phyloP scores from a whole-genome alignment of 1,140 invertebrate species.

The Thaumetopoea pityocampa region DNA sequence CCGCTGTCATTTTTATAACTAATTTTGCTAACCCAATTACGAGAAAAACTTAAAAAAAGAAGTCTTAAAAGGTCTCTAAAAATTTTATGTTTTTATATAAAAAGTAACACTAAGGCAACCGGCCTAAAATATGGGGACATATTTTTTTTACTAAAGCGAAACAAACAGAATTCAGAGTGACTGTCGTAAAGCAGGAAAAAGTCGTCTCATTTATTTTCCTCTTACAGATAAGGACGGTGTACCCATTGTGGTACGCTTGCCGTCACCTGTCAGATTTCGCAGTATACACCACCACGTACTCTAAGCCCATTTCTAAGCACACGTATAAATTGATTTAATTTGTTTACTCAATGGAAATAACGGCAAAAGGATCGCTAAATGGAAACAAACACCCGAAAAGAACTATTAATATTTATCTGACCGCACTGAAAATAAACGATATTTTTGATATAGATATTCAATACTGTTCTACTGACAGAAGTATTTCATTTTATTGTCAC shows the following conservation, averaged over 20 bases:
- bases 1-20: background rate
- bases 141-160: conserved; percentile 30
- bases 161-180: conserved; percentile 34
- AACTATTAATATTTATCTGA: conserved; percentile 15
- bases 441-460: conserved; percentile 1
- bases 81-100: conserved; percentile 14
- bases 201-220: conserved; percentile 61
- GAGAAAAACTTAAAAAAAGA: no score
- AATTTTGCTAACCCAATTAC: conserved; percentile 12
- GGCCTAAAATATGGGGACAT: conserved; percentile 22
- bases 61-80: conserved; percentile 8
- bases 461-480: background rate
- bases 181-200: conserved; percentile 53
- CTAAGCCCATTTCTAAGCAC: conserved; percentile 29
- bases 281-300: conserved; percentile 29
- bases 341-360: conserved; percentile 10
- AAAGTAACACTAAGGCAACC: conserved; percentile 14
- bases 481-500: conserved; percentile 7
- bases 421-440: background rate
- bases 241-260: conserved; percentile 46
- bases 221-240: conserved; percentile 53
- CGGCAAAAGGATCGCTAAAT: background rate
- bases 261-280: conserved; percentile 63
- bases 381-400: conserved; percentile 7
- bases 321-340: conserved; percentile 32